Evolutionary conservation across 2,113 vertebrate genomes (phyloP), one percentile per base, ranked within the genome.

Genomic region (Burhinus oedicnemus): DNA sequence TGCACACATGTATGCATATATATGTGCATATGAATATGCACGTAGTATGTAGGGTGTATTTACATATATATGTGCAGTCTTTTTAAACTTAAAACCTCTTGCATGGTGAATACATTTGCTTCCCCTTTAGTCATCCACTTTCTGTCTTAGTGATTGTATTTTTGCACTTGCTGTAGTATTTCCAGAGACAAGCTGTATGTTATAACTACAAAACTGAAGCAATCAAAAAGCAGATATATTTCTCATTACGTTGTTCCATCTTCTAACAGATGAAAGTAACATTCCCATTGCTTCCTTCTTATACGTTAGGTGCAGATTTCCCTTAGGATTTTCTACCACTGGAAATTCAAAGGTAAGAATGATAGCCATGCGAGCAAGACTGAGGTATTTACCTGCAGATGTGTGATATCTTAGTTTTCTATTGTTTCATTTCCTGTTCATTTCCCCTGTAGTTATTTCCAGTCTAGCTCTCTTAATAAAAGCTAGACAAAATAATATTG

Each of bases 1-100:
- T 30, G 5, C 17, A 42, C 19, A 42, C 1, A 5, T 2, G 6
- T n/a, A 14, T 58, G 19, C 5, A 8, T 44, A 30, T 7, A 13
- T 36, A 14, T 34, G 9, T 12, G 3, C 14, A 15, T 62, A 52
- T 86, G 72, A 60, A 34, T 5, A 9, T 25, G 5, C 23, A 9
- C 54, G 20, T 58, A 66, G 20, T 30, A 30, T 14, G 13, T n/a
- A 65, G 40, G 62, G 3, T 75, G 6, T 62, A 27, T 60, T 91
- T 70, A 45, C 15, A 38, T 45, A 14, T 11, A 2, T 10, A 5
- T 34, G 38, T 57, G 8, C 6, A 15, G 5, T 5, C 58, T 42
- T 81, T 61, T 75, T 32, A 32, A 65, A 22, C 32, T 47, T 57
- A 20, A 83, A 75, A 26, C 15, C 8, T 61, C 30, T 69, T 83